Conservation (phyloP, 2,888 invertebrate genomes). For the Diabrotica balteata region DNA sequence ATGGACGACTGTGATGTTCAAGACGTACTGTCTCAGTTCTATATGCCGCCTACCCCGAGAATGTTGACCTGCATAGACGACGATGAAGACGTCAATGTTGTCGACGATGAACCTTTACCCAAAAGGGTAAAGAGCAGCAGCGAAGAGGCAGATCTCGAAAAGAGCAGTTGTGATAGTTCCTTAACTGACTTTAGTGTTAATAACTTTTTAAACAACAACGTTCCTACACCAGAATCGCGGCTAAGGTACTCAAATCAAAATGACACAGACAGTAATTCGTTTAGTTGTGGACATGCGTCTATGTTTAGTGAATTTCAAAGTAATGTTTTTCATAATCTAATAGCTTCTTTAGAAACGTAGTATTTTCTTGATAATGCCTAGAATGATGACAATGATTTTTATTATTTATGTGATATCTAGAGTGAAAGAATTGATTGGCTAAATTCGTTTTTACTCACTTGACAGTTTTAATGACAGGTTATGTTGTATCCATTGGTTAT, state of each 20-base stretch:
- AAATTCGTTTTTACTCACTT: background rate
- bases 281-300: slow-evolving; percentile 71
- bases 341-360: slow-evolving; percentile 67
- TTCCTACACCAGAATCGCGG: slow-evolving; percentile 28
- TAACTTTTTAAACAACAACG: slow-evolving; percentile 52
- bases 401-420: slow-evolving; percentile 45
- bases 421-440: slow-evolving; percentile 10
- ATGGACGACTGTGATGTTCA: slow-evolving; percentile 73
- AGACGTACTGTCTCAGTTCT: slow-evolving; percentile 75
- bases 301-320: slow-evolving; percentile 69
- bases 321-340: slow-evolving; percentile 67
- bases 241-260: slow-evolving; percentile 42
- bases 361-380: slow-evolving; percentile 37
- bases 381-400: slow-evolving; percentile 39
- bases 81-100: slow-evolving; percentile 63
- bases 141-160: slow-evolving; percentile 20
- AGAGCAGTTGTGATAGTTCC: slow-evolving; percentile 30
- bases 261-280: slow-evolving; percentile 49
- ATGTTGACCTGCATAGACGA: slow-evolving; percentile 74
- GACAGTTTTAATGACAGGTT: background rate
- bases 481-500: no score
- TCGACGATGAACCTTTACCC: slow-evolving; percentile 56
- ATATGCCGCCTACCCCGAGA: slow-evolving; percentile 73
- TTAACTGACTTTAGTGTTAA: slow-evolving; percentile 51
- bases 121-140: slow-evolving; percentile 54